phyloP scores from a whole-genome alignment of 2,888 invertebrate genomes.

The Ceriagrion tenellum region DNA sequence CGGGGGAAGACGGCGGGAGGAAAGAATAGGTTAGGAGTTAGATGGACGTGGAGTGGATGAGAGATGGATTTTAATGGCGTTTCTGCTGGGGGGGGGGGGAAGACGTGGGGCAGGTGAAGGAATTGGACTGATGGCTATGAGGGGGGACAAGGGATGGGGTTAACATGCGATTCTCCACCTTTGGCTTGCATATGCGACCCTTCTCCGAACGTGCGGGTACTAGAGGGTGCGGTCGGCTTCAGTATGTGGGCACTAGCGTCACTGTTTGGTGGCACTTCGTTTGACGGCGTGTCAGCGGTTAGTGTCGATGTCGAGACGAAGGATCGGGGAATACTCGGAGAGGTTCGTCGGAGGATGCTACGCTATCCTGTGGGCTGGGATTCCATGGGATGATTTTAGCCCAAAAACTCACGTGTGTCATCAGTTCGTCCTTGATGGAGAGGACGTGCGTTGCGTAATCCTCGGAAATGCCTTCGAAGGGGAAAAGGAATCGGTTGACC shows the following conservation, averaged over 20 bases:
- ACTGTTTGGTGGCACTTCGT: not conserved
- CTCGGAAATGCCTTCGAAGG: not conserved
- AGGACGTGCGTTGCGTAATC: not conserved
- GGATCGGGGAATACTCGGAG: not conserved
- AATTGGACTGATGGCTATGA: constrained; percentile 4
- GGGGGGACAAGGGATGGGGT: not conserved
- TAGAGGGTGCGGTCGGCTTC: not conserved
- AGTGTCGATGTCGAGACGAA: not conserved
- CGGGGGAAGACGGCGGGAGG: not conserved
- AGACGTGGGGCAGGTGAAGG: constrained; percentile 30
- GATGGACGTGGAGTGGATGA: not conserved
- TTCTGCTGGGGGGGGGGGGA: not conserved
- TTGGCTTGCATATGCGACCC: not conserved
- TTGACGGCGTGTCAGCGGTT: not conserved
- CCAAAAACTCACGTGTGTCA: not conserved
- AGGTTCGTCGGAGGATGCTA: not conserved
- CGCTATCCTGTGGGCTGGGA: not conserved
- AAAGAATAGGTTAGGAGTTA: not conserved
- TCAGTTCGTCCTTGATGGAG: not conserved
- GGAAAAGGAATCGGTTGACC: too few relatives aligned
- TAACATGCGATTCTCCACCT: not conserved
- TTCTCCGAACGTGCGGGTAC: not conserved
- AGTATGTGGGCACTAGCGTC: not conserved
- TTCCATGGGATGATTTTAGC: not conserved
- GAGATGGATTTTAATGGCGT: constrained; percentile 24